phyloP scores from a whole-genome alignment of 2,888 invertebrate species.

The Ellobium chinense region DNA sequence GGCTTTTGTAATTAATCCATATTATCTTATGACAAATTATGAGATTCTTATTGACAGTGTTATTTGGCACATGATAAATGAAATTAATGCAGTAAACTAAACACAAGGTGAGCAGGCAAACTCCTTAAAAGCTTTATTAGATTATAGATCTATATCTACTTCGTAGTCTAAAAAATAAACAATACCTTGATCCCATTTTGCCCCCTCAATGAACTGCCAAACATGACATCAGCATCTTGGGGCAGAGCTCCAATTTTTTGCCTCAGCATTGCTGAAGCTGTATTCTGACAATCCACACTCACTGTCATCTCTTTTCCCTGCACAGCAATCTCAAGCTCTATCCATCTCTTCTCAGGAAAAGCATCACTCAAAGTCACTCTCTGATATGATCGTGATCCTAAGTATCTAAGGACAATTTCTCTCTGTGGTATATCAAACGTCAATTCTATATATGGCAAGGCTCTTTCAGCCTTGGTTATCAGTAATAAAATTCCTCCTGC shows the following conservation, averaged over 20 bases:
- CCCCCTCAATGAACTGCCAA: slow-evolving; percentile 53
- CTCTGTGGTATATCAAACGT: slow-evolving; percentile 58
- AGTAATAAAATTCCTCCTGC: slow-evolving; percentile 58
- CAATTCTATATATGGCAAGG: slow-evolving; percentile 64
- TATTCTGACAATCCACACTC: slow-evolving; percentile 57
- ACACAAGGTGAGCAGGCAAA: too few species aligned
- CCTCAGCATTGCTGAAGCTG: slow-evolving; percentile 51
- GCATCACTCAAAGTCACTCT: slow-evolving; percentile 57
- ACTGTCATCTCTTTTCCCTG: slow-evolving; percentile 57
- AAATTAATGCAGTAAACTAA: too few species aligned
- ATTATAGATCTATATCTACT: too few species aligned
- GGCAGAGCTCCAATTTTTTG: slow-evolving; percentile 59
- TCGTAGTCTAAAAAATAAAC: too few species aligned
- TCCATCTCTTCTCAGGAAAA: slow-evolving; percentile 57
- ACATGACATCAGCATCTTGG: slow-evolving; percentile 53
- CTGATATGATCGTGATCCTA: slow-evolving; percentile 67
- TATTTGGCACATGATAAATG: too few species aligned
- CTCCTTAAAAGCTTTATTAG: too few species aligned
- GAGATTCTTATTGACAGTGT: too few species aligned
- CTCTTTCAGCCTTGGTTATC: slow-evolving; percentile 56
- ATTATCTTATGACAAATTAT: too few species aligned
- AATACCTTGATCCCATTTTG: slow-evolving; percentile 57
- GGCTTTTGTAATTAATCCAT: too few species aligned
- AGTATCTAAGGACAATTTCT: slow-evolving; percentile 64
- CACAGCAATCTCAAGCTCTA: slow-evolving; percentile 56